Base-by-base conservation (phyloP, 2,888 invertebrate genomes). In the Sphaerophoria taeniata region DNA sequence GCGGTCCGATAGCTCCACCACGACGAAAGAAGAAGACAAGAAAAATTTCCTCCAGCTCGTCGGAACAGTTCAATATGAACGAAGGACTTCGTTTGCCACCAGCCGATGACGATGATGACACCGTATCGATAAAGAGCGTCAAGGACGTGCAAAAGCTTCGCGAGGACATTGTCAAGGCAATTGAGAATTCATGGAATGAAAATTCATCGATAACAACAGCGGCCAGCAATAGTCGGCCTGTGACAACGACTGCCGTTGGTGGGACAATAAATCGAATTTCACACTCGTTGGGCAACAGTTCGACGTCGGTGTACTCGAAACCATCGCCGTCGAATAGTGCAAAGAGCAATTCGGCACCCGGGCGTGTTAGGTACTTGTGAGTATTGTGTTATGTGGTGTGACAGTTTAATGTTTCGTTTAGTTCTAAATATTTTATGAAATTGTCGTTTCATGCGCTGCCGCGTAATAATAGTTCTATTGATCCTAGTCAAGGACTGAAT, bases 181-280 rank as follows among this genome's bases (percentile, higher is more conserved):
- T 97, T 89, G 97, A 97, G 90, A 96, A 96, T 91, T 96, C 96
- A 34, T 90, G 92, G 79, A 94, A 97, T 72, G 95, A 95, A 79
- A 91, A 89, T 11, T 90, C 89, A 70, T 87, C 88, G 14, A 70
- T 84, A 67, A 79, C 87, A 4, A 88, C 90, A 11, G 89, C 90
- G 43, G 89, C 89, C n/a, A 88, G 88, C 49, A 89, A 89, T 87
- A 89, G 89, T 58, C 89, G 91, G 11, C 89, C 90, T 7, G 88
- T 89, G n/a, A 88, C 89, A 24, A 89, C 90, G 12, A 88, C 91
- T 6, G 89, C 90, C 43, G 87, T 89, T 24, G 88, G 90, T 43
- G 89, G 90, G 47, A 90, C 90, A 3, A 90, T 91, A 70, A 89
- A 90, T 72, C 90, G 92, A 45, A 91, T 90, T 65, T 92, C 92